phyloP scores from a whole-genome alignment of 2,888 invertebrate genomes.

The Automeris io region DNA sequence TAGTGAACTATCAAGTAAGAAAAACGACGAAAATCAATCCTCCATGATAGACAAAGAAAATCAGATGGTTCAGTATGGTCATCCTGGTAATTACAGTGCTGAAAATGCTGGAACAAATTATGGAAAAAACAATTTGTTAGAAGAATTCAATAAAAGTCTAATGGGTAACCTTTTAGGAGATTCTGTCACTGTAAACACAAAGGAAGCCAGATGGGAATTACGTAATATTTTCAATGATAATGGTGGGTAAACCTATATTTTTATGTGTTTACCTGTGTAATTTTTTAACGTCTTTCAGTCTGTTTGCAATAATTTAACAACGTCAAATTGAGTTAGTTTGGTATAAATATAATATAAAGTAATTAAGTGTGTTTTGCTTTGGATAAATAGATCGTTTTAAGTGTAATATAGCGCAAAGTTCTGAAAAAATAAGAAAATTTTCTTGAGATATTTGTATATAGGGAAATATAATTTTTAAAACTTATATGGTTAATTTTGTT shows the following conservation, averaged over 20 bases:
- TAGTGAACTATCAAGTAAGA: constrained; percentile 53
- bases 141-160: constrained; percentile 67
- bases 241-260: constrained; percentile 32
- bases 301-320: too few relatives aligned
- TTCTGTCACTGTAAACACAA: constrained; percentile 82
- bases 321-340: too few relatives aligned
- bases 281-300: too few relatives aligned
- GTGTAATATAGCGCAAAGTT: too few relatives aligned
- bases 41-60: constrained; percentile 51
- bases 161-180: constrained; percentile 74
- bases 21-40: constrained; percentile 44
- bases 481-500: too few relatives aligned
- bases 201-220: constrained; percentile 81
- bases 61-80: constrained; percentile 31
- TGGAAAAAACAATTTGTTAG: constrained; percentile 63
- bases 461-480: too few relatives aligned
- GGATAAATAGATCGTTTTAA: too few relatives aligned
- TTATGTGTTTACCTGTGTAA: too few relatives aligned
- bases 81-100: constrained; percentile 31
- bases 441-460: too few relatives aligned
- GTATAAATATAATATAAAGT: too few relatives aligned
- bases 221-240: constrained; percentile 78
- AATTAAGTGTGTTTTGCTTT: too few relatives aligned
- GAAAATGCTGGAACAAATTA: constrained; percentile 45
- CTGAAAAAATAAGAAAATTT: too few relatives aligned